phyloP scores from a whole-genome alignment of 2,113 vertebrate genomes.

The Trematocara stigmaticum region DNA sequence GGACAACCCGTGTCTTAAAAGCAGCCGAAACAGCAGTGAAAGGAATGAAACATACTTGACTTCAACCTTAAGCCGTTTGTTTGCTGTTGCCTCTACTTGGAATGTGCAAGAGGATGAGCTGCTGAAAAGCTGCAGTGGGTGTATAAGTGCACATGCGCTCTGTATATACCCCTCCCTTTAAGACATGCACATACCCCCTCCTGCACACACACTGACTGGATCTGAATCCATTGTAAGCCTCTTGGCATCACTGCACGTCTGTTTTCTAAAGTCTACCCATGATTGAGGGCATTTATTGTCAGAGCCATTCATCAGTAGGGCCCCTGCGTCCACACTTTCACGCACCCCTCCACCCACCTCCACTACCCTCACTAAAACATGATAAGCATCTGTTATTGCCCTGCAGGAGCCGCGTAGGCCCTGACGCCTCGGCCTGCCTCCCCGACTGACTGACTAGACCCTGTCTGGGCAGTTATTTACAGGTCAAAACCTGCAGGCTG shows the following conservation, averaged over 20 bases:
- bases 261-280: conserved; percentile 23
- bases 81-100: conserved; percentile 61
- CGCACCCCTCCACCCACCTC: background rate
- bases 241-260: background rate
- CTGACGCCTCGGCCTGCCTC: conserved; percentile 47
- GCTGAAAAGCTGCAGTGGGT: conserved; percentile 56
- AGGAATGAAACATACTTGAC: conserved; percentile 59
- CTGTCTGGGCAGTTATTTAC: conserved; percentile 75
- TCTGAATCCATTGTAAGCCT: background rate
- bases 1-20: conserved; percentile 5
- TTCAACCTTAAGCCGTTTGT: conserved; percentile 63
- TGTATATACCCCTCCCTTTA: background rate
- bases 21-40: background rate
- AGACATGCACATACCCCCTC: background rate
- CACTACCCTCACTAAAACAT: conserved; percentile 45
- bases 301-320: conserved; percentile 15
- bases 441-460: conserved; percentile 72
- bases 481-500: conserved; percentile 81
- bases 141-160: conserved; percentile 25
- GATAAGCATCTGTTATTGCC: conserved; percentile 67
- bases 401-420: conserved; percentile 45
- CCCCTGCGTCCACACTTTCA: conserved; percentile 3
- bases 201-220: background rate
- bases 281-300: conserved; percentile 47
- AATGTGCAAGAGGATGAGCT: conserved; percentile 60